These are phyloP conservation scores for Temnothorax nylanderi DNA, from an alignment of 1,140 invertebrate species.

Conservation along the genomic window DNA sequence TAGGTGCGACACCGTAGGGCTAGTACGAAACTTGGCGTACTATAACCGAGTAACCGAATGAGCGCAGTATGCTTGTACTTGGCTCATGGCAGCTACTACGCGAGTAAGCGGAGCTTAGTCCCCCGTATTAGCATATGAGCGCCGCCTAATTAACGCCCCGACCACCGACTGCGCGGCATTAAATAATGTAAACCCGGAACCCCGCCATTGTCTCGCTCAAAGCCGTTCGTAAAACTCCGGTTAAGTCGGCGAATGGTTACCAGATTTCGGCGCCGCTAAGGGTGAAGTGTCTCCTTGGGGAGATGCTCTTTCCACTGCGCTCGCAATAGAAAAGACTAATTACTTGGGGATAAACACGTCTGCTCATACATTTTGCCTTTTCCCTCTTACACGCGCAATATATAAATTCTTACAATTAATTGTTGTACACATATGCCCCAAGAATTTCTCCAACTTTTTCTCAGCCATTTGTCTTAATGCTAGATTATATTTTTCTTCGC, in stretches of 20 bases:
- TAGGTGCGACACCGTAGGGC: slow-evolving; percentile 59
- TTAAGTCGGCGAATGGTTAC: slow-evolving; percentile 78
- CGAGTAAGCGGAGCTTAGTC: slow-evolving; percentile 83
- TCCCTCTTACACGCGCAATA: neutral
- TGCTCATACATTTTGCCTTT: neutral
- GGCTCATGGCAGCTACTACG: slow-evolving; percentile 77
- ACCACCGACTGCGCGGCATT: slow-evolving; percentile 69
- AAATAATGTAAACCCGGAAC: slow-evolving; percentile 79
- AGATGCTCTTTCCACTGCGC: neutral
- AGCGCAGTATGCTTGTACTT: slow-evolving; percentile 78
- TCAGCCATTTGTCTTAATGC: neutral
- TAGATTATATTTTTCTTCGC: neutral
- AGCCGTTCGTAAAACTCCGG: slow-evolving; percentile 81
- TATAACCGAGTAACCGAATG: slow-evolving; percentile 72
- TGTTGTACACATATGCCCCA: neutral
- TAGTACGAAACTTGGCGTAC: slow-evolving; percentile 60
- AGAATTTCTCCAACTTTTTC: neutral
- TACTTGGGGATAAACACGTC: neutral
- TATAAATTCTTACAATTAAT: neutral
- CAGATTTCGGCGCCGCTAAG: slow-evolving; percentile 68
- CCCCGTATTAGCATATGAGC: slow-evolving; percentile 83
- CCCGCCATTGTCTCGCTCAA: slow-evolving; percentile 81
- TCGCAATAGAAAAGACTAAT: slow-evolving; percentile 34
- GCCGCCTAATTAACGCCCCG: slow-evolving; percentile 82
- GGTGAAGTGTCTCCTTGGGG: slow-evolving; percentile 43